phyloP scores from a whole-genome alignment of 2,888 invertebrate species.

The Bellardia bayeri region DNA sequence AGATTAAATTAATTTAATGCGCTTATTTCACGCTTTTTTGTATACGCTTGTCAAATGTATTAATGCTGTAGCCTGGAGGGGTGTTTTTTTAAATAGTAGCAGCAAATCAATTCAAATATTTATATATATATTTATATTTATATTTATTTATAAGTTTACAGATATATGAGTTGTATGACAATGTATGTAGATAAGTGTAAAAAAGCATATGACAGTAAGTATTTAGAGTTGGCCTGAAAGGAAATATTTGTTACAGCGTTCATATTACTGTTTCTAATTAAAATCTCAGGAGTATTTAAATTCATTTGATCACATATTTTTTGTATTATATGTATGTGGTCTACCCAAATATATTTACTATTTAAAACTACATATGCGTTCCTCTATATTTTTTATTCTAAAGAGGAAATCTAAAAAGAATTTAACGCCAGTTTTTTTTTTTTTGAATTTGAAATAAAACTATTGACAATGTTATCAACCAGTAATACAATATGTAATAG shows the following conservation, averaged over 20 bases:
- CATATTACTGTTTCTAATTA: background rate
- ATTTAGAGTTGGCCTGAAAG: background rate
- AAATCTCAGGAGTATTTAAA: background rate
- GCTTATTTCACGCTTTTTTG: slow-evolving; percentile 63
- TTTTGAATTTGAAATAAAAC: too few species aligned
- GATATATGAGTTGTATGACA: background rate
- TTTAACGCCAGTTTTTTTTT: too few species aligned
- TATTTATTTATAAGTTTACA: background rate
- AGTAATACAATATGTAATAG: too few species aligned
- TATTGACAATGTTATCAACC: too few species aligned
- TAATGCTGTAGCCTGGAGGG: background rate
- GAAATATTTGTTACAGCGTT: background rate
- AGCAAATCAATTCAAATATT: background rate
- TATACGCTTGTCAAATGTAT: slow-evolving; percentile 39
- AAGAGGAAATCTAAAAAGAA: too few species aligned
- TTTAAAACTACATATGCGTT: too few species aligned
- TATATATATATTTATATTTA: background rate
- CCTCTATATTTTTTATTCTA: too few species aligned
- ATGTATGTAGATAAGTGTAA: background rate
- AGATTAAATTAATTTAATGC: slow-evolving; percentile 65
- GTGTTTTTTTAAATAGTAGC: background rate
- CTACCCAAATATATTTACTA: too few species aligned
- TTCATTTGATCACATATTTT: too few species aligned
- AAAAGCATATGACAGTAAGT: background rate
- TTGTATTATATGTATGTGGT: too few species aligned